Percentiles rank a stretch among this genome's conserved stretches.
These are phyloP conservation scores for Syngnathoides biaculeatus DNA, from an alignment of 2,113 vertebrate genomes.

Conservation along the genomic window DNA sequence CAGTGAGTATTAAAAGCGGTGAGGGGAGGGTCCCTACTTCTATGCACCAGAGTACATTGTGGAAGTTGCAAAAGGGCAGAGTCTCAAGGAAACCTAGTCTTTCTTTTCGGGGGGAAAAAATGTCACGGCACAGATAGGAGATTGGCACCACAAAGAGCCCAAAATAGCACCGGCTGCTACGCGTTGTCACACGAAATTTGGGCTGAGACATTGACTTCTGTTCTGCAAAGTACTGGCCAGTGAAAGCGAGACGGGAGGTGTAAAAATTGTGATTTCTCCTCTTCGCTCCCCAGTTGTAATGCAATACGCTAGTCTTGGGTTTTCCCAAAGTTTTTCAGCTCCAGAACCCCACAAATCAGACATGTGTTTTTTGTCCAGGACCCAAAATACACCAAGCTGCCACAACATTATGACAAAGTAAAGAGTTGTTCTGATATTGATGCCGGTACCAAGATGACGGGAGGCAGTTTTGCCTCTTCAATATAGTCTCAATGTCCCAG, in stretches of 20 bases:
- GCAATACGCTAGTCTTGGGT: constrained; percentile 77
- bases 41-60: constrained; percentile 86
- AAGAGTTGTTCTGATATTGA: neutral
- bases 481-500: neutral
- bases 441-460: neutral
- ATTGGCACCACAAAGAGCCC: constrained; percentile 99
- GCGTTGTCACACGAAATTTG: constrained; percentile 99
- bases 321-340: neutral
- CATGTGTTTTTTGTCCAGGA: neutral
- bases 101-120: constrained; percentile 90
- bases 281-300: constrained; percentile 77
- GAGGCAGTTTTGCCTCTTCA: neutral
- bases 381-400: neutral
- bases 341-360: neutral
- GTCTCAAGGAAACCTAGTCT: constrained; percentile 99
- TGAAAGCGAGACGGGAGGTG: constrained; percentile 91
- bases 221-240: constrained; percentile 87
- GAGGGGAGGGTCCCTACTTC: constrained; percentile 80
- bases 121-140: constrained; percentile 97
- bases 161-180: constrained; percentile 98
- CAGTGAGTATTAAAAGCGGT: constrained; percentile 79
- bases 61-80: constrained; percentile 96
- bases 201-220: constrained; percentile 98
- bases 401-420: neutral
- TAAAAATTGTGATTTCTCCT: constrained; percentile 87